Evolutionary conservation across 1,140 invertebrate species (phyloP).

Genomic region (Leptinotarsa defecta): DNA sequence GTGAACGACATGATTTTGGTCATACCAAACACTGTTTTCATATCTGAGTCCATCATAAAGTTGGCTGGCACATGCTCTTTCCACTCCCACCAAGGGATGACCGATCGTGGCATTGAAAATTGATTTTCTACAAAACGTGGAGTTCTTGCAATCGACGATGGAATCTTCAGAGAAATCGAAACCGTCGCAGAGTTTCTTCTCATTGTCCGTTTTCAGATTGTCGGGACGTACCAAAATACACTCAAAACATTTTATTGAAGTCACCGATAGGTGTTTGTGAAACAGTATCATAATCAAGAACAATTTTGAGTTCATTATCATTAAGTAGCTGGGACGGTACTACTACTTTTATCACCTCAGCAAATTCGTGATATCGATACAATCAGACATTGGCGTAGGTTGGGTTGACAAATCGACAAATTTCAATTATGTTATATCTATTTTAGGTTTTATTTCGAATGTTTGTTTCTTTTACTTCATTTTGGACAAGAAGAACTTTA

Average conservation of each 20-base stretch:
- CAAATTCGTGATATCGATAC: neutral
- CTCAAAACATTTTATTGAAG: conserved; percentile 21
- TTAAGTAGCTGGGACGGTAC: neutral
- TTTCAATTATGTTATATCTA: too few species aligned
- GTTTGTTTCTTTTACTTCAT: too few species aligned
- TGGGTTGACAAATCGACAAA: too few species aligned
- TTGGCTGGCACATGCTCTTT: conserved; percentile 24
- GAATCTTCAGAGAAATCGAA: conserved; percentile 16
- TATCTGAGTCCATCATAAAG: neutral
- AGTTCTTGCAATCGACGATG: conserved; percentile 11
- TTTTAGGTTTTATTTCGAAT: too few species aligned
- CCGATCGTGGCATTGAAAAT: neutral
- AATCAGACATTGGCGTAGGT: neutral
- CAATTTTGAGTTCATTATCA: neutral
- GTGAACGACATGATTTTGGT: neutral
- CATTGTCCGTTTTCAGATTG: neutral
- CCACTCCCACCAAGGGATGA: neutral
- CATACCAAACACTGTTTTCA: conserved; percentile 2
- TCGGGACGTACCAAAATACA: conserved; percentile 1
- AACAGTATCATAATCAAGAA: neutral
- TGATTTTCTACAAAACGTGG: conserved; percentile 19
- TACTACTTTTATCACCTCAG: neutral
- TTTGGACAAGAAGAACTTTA: too few species aligned
- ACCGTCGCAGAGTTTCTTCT: conserved; percentile 10
- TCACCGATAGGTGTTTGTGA: neutral